Percentiles rank a stretch among this genome's conserved stretches.
Evolutionary conservation across 1,140 invertebrate genomes (phyloP).

Genomic region (Notospermus geniculatus): DNA sequence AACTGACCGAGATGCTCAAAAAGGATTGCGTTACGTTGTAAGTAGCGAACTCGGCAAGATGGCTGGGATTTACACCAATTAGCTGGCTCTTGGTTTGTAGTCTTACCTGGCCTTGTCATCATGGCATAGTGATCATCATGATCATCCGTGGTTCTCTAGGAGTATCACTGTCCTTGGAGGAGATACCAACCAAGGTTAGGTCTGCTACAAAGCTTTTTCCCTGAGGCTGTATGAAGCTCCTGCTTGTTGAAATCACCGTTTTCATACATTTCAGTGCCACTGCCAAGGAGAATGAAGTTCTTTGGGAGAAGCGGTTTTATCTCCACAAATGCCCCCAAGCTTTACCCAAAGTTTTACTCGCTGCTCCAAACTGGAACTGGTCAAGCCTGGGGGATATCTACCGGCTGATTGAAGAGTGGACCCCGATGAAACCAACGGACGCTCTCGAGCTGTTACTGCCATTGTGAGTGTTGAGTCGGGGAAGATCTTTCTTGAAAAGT

Average conservation of each 20-base stretch:
- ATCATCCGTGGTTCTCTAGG: not conserved
- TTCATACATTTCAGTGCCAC: constrained; percentile 43
- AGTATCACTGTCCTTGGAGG: not conserved
- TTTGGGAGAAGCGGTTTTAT: constrained; percentile 94
- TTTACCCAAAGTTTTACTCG: constrained; percentile 85
- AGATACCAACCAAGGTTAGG: too few species aligned
- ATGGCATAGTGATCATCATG: too few species aligned
- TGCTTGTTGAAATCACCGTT: too few species aligned
- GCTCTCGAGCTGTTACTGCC: constrained; percentile 88
- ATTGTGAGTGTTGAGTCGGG: constrained; percentile 68
- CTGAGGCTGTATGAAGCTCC: too few species aligned
- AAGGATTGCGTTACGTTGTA: constrained; percentile 64
- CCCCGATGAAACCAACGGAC: constrained; percentile 76
- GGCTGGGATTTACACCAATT: not conserved
- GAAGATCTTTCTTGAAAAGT: too few species aligned
- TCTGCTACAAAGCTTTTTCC: too few species aligned
- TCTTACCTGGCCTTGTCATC: too few species aligned
- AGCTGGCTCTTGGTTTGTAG: not conserved
- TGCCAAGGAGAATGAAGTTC: constrained; percentile 67
- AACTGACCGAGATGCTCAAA: constrained; percentile 79
- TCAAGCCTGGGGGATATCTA: constrained; percentile 82
- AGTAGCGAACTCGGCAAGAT: too few species aligned
- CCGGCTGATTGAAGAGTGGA: constrained; percentile 78
- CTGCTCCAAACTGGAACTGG: constrained; percentile 69
- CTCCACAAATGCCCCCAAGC: constrained; percentile 79